Base-by-base conservation (phyloP, 2,113 vertebrate genomes). In the Cochlearius cochlearius region DNA sequence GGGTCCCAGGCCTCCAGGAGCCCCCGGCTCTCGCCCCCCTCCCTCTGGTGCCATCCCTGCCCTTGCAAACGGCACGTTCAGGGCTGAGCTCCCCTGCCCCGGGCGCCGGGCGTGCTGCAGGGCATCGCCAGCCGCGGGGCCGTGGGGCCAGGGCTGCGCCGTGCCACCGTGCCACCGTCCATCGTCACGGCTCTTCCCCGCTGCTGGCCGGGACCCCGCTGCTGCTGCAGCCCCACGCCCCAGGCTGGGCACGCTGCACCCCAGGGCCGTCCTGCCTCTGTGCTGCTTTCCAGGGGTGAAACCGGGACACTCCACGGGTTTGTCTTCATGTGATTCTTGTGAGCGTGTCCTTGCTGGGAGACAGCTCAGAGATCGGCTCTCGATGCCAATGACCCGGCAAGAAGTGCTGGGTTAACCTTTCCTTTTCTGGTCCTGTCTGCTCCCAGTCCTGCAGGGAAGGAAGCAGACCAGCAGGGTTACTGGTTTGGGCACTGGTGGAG, bases 121-220 rank as follows among this genome's bases (percentile, higher is more conserved):
- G 45, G 39, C 21, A 4, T 5, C 3, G 4, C 59, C 22, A 13
- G 56, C 18, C 25, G 2, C 3, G 27, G 75, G 75, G 41, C 8
- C 12, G 26, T 3, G 58, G 68, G 20, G 20, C 10, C 26, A 2
- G 22, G 69, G 34, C 17, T 1, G 30, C 5, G 1, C 36, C 7
- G 7, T 1, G 3, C 36, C 55, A 1, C 36, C 7, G 7, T 1
- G 3, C 36, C 55, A 1, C 2, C 7, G 34, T 8, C 18, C 27
- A 7, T 26, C 45, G 3, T 10, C 41, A 7, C 5, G 7, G 45
- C 55, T 29, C 50, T 21, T 18, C 50, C 16, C 17, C 2, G 58
- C 12, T 2, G 8, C n/a, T 1, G 59, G 23, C 45, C 7, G 73
- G 45, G 38, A 13, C 45, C 63, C 12, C 13, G 2, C 5, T 4